phyloP scores from a whole-genome alignment of 92 coral and sea anemone species.

The Isaurus tuberculatus region DNA sequence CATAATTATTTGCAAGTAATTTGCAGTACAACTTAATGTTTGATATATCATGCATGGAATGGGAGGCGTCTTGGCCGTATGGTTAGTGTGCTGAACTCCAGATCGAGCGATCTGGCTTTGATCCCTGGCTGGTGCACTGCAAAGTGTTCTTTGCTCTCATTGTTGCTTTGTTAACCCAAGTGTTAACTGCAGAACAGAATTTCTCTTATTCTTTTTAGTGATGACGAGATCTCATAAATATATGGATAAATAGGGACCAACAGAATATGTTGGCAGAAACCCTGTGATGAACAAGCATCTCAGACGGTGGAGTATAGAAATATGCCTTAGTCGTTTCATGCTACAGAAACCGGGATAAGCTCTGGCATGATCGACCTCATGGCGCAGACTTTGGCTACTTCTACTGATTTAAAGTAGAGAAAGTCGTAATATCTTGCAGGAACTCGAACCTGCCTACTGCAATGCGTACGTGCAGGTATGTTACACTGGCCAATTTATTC shows the following conservation, averaged over 20 bases:
- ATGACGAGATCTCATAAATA: too few species aligned
- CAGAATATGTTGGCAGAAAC: too few species aligned
- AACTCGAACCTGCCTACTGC: conserved; percentile 35
- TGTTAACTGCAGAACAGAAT: background rate
- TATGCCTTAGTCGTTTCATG: background rate
- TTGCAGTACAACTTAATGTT: too few species aligned
- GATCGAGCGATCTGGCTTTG: too few species aligned
- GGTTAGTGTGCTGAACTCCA: too few species aligned
- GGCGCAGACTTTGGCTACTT: conserved; percentile 4
- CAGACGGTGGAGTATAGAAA: background rate
- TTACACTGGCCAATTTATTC: conserved; percentile 59
- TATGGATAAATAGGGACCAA: too few species aligned
- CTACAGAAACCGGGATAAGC: conserved; percentile 11
- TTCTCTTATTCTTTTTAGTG: too few species aligned
- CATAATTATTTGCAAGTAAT: too few species aligned
- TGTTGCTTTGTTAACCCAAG: background rate
- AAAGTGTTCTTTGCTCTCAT: too few species aligned
- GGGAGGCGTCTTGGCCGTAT: too few species aligned
- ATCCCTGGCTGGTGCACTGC: too few species aligned
- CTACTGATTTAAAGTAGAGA: conserved; percentile 9
- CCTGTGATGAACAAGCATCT: background rate
- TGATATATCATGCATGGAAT: too few species aligned
- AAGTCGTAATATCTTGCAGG: conserved; percentile 38
- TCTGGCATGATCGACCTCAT: background rate
- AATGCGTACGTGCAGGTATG: conserved; percentile 42